These are phyloP conservation scores for Parnassius smintheus DNA, from an alignment of 2,888 invertebrate species.

Conservation along the genomic window DNA sequence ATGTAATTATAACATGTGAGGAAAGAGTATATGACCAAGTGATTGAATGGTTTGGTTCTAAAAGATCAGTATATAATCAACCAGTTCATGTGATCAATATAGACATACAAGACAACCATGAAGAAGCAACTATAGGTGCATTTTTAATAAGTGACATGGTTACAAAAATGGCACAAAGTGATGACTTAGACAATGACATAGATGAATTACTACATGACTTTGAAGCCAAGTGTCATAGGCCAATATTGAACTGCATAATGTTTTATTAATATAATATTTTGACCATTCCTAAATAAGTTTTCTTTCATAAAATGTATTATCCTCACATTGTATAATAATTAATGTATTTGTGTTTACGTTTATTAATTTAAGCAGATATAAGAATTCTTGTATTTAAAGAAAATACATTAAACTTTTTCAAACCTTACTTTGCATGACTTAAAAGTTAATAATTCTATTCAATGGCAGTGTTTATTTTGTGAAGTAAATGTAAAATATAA, in stretches of 20 bases:
- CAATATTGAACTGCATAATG: conserved; percentile 95
- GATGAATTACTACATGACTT: conserved; percentile 97
- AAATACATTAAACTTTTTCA: too few relatives aligned
- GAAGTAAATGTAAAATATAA: too few relatives aligned
- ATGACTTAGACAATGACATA: conserved; percentile 98
- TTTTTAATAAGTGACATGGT: conserved; percentile 98
- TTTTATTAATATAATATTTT: conserved; percentile 85
- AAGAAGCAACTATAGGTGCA: conserved; percentile 99
- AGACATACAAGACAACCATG: conserved; percentile 99
- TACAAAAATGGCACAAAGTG: conserved; percentile 91
- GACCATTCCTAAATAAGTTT: background rate
- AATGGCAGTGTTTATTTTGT: too few relatives aligned
- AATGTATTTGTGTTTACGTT: background rate
- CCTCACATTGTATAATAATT: background rate
- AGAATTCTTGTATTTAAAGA: background rate
- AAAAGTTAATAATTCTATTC: too few relatives aligned
- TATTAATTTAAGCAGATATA: background rate
- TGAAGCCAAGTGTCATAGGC: conserved; percentile 92
- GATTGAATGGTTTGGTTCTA: conserved; percentile 93
- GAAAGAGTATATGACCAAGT: conserved; percentile 99
- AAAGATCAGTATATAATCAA: conserved; percentile 89
- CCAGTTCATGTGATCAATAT: conserved; percentile 98
- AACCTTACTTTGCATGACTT: too few relatives aligned
- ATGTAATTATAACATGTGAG: conserved; percentile 98
- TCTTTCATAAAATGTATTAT: background rate